Evolutionary conservation across 2,888 invertebrate genomes (phyloP), one percentile per base, ranked within the genome.

Genomic region (Stegana nigrithorax): DNA sequence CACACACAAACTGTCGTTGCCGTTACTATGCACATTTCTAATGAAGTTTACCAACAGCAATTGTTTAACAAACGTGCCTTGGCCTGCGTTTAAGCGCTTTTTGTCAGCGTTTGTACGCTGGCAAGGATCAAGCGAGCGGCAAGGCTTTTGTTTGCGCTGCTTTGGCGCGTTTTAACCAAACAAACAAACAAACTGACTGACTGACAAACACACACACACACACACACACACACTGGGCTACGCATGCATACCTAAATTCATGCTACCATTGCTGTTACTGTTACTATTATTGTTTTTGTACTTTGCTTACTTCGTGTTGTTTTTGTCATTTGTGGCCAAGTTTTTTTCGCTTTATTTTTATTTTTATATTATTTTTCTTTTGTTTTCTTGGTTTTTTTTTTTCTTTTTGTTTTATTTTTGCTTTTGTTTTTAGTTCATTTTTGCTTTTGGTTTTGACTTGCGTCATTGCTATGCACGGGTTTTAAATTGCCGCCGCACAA

Each of bases 1-100:
- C n/a, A n/a, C n/a, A n/a, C n/a, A n/a, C n/a, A n/a, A n/a, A n/a
- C n/a, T n/a, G n/a, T n/a, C n/a, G n/a, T 62, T 68, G 65, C 53
- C 69, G 70, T 67, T 75, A 67, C 63, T 45, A 59, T 66, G 67
- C 68, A 75, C 45, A 60, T 60, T 75, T 75, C 80, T 81, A 81
- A 81, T 81, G 81, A 81, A 81, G 82, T 80, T 81, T 81, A 81
- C 81, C 78, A 73, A 76, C 78, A 77, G 80, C 81, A 74, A 78
- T 81, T 82, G 81, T 82, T 82, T 82, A 81, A 80, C 78, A 81
- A 81, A 82, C 82, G 82, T 81, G 82, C 81, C 80, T 82, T 81
- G 78, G 75, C 78, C 75, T 73, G 73, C 78, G 75, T 80, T 81
- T 67, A 74, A 78, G 70, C 71, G 78, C 72, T 75, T 78, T 74